Percentiles rank a stretch among this genome's conserved stretches.
Conservation (phyloP, 2,888 invertebrate species). For the Nephrotoma flavescens region DNA sequence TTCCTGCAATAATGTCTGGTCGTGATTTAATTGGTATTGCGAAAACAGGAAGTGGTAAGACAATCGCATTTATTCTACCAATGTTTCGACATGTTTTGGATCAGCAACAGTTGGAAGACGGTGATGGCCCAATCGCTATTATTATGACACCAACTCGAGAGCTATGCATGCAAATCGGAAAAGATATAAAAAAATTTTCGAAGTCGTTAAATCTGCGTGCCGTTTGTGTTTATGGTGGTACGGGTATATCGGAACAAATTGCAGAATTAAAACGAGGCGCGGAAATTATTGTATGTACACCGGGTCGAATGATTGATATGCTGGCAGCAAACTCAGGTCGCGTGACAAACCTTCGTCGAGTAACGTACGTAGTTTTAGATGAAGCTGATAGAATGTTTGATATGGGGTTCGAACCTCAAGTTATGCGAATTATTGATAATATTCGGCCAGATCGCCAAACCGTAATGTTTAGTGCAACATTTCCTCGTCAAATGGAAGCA, state of each 20-base stretch:
- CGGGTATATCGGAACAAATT: conserved; percentile 83
- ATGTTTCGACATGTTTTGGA: conserved; percentile 95
- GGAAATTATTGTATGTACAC: conserved; percentile 97
- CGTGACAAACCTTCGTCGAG: conserved; percentile 92
- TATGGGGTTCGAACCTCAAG: conserved; percentile 87
- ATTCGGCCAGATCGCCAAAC: conserved; percentile 94
- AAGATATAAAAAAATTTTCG: conserved; percentile 91
- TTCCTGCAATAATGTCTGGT: conserved; percentile 92
- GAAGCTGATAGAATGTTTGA: conserved; percentile 99
- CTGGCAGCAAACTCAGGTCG: conserved; percentile 94
- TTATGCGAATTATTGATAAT: conserved; percentile 95
- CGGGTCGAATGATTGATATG: conserved; percentile 99
- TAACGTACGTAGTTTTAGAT: conserved; percentile 94
- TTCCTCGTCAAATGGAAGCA: conserved; percentile 98
- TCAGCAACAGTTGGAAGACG: conserved; percentile 85
- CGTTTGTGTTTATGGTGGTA: conserved; percentile 97
- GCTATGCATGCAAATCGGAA: conserved; percentile 95
- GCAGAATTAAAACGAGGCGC: conserved; percentile 93
- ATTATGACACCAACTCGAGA: conserved; percentile 98
- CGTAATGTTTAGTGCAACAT: conserved; percentile 98
- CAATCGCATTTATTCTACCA: conserved; percentile 91
- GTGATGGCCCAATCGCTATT: conserved; percentile 91
- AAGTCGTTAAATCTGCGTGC: conserved; percentile 73
- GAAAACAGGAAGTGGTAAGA: conserved; percentile 98
- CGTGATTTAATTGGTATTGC: conserved; percentile 97